These are phyloP conservation scores for Neosilurus hyrtlii DNA, from an alignment of 2,797 vertebrate species.

Conservation along the genomic window DNA sequence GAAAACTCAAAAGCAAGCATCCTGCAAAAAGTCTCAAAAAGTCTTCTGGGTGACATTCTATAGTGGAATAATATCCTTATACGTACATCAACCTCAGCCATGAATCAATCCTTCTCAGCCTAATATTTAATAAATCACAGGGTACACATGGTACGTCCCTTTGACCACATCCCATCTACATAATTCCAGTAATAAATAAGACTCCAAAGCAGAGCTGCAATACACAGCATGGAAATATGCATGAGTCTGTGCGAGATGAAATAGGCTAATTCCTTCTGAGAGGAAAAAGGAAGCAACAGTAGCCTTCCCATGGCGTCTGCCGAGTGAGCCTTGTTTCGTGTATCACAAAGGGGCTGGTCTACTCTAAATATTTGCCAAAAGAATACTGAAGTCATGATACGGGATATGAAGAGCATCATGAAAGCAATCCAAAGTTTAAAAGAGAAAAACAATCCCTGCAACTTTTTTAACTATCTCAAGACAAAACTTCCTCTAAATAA, in stretches of 20 bases:
- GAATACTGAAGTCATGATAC: conserved; percentile 63
- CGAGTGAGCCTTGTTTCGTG: conserved; percentile 61
- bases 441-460: conserved; percentile 58
- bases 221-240: conserved; percentile 63
- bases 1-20: neutral
- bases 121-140: conserved; percentile 69
- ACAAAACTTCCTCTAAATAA: conserved; percentile 38
- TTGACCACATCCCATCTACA: conserved; percentile 61
- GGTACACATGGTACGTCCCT: conserved; percentile 58
- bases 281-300: conserved; percentile 59
- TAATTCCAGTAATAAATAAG: conserved; percentile 59
- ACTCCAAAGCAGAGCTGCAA: conserved; percentile 62
- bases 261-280: conserved; percentile 54
- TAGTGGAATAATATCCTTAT: neutral
- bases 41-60: neutral
- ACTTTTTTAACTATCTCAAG: conserved; percentile 57
- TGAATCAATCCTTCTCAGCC: conserved; percentile 59
- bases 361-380: conserved; percentile 73
- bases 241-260: conserved; percentile 64
- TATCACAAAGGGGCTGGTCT: conserved; percentile 67
- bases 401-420: conserved; percentile 48
- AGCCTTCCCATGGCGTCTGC: conserved; percentile 61
- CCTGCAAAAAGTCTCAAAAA: neutral
- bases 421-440: conserved; percentile 63
- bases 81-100: conserved; percentile 2